These are phyloP conservation scores for Cephalophus harveyi DNA, from an alignment of 2,113 vertebrate genomes.

Conservation along the genomic window DNA sequence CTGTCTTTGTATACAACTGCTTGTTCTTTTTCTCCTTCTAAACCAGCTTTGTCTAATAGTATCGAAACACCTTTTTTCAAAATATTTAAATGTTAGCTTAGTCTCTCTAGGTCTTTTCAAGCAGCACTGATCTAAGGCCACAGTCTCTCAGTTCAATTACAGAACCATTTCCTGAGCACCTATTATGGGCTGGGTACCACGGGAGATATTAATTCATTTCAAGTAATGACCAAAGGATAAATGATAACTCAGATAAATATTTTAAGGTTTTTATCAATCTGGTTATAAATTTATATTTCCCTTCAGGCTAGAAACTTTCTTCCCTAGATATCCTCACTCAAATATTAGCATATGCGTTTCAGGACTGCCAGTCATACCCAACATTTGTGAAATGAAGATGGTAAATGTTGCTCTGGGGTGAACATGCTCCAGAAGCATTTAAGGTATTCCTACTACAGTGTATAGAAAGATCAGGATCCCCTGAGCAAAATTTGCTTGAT, in stretches of 20 bases:
- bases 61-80: not conserved
- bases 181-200: not conserved
- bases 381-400: conserved; percentile 26
- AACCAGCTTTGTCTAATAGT: not conserved
- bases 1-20: not conserved
- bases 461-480: not conserved
- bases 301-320: not conserved
- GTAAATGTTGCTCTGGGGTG: not conserved
- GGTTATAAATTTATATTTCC: not conserved
- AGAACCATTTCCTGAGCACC: not conserved
- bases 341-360: not conserved
- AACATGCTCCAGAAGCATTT: not conserved
- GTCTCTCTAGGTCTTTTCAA: not conserved
- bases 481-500: not conserved
- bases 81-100: not conserved
- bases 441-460: not conserved
- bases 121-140: not conserved
- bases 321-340: not conserved
- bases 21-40: not conserved
- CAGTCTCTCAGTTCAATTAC: not conserved
- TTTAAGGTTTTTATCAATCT: not conserved
- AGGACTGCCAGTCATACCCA: not conserved
- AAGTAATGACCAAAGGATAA: not conserved
- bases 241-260: not conserved
- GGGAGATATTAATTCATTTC: not conserved